Base-by-base conservation (phyloP, 2,113 vertebrate genomes). In the Delphinapterus leucas region DNA sequence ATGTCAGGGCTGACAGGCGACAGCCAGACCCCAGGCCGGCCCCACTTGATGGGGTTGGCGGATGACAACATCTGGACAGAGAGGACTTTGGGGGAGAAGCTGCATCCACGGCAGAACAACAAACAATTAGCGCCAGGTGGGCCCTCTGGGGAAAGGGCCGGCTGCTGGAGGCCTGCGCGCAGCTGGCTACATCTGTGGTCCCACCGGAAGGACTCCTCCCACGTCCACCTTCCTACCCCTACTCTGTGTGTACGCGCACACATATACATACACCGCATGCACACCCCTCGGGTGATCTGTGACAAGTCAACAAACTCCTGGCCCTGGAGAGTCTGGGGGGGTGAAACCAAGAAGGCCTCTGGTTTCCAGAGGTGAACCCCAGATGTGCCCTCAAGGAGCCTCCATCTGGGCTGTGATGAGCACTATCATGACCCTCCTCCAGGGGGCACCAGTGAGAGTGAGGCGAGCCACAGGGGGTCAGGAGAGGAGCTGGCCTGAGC, bases 1-100 rank as follows among this genome's bases (percentile, higher is more conserved):
- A 98, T 99, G 98, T 99, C 98, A 98, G 97, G 97, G 96, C 98
- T 99, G 99, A 98, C 98, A 99, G 98, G 98, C 89, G 82, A 98
- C 98, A 98, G 98, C 97, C 98, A 98, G 98, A 98, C 98, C 98
- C 96, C 0, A 94, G 97, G 97, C 98, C 95, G 68, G 97, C 97
- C 97, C 97, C 80, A 83, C 88, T 82, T 93, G 98, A 90, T 97
- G 98, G 96, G 97, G 93, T 95, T 95, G 90, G 36, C 91, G 1
- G 14, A 86, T 8, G 96, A 95, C 97, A 98, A 83, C 97, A 98
- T 94, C 98, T 98, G 98, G 97, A 33, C 2, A 0, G 85, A 7
- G 0, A 93, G 85, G 94, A 92, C 96, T 95, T 96, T 55, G 89
- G 74, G 86, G 80, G 1, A 79, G 84, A 96, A 89, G 61, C 38